Conservation (phyloP, 2,888 invertebrate species). For the Prionchulus punctatus region DNA sequence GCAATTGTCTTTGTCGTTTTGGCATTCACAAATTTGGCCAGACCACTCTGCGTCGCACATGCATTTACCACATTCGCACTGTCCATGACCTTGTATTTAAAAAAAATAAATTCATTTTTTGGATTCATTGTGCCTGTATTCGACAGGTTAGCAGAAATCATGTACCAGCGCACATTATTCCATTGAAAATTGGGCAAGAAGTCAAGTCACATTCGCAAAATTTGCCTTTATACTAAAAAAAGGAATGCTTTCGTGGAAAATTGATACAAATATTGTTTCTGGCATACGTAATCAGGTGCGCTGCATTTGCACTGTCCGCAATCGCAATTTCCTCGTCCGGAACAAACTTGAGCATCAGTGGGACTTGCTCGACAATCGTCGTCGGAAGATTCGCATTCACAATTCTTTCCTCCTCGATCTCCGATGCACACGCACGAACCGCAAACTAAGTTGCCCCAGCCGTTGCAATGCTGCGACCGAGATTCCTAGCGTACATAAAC, state of each 20-base stretch:
- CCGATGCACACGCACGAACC: neutral
- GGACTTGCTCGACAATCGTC: neutral
- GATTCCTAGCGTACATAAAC: too few relatives aligned
- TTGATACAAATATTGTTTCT: too few relatives aligned
- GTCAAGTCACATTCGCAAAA: constrained; percentile 1
- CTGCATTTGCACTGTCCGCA: neutral
- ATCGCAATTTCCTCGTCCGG: neutral
- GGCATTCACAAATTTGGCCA: neutral
- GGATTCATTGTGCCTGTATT: too few relatives aligned
- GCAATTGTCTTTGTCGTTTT: neutral
- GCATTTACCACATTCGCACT: constrained; percentile 1
- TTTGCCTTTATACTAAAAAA: neutral
- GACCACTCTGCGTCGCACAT: neutral
- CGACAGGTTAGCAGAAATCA: neutral
- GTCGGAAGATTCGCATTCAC: neutral
- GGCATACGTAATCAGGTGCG: neutral
- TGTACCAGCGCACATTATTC: neutral
- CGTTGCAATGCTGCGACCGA: neutral
- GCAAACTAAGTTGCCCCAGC: neutral
- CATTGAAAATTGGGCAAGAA: neutral
- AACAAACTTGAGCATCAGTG: neutral
- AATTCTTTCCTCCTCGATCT: neutral
- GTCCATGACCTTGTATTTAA: neutral
- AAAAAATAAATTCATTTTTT: neutral
- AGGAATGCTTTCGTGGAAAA: too few relatives aligned